Conservation (phyloP, 1,140 invertebrate genomes). For the Cotesia chilonis region DNA sequence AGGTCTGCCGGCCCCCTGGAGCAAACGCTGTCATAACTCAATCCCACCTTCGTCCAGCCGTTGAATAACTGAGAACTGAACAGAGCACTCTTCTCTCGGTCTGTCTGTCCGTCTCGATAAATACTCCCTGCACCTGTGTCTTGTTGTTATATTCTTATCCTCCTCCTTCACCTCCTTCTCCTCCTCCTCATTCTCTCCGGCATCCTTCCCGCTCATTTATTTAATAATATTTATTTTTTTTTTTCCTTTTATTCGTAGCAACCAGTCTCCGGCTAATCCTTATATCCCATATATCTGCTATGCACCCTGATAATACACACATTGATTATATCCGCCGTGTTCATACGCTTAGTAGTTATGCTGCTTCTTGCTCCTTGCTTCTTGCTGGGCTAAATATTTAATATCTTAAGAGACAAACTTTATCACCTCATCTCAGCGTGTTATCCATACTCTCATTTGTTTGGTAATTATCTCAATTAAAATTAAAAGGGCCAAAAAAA, state of each 20-base stretch:
- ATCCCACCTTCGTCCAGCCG: constrained; percentile 62
- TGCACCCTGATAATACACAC: constrained; percentile 22
- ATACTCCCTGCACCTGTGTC: constrained; percentile 39
- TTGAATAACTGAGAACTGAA: background rate
- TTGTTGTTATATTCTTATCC: constrained; percentile 28
- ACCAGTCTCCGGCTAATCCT: constrained; percentile 26
- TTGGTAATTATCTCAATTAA: background rate
- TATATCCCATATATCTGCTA: constrained; percentile 35
- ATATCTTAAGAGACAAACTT: constrained; percentile 26
- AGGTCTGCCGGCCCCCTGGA: constrained; percentile 60
- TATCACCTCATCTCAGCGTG: constrained; percentile 34
- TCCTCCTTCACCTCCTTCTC: background rate
- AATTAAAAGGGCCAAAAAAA: too few relatives aligned
- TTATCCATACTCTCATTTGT: constrained; percentile 21
- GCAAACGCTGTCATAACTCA: constrained; percentile 67
- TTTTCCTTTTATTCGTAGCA: constrained; percentile 27
- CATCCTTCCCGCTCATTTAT: constrained; percentile 15
- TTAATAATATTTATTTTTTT: constrained; percentile 6
- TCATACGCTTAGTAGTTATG: too few relatives aligned
- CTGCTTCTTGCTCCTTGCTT: background rate
- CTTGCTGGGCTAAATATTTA: constrained; percentile 26
- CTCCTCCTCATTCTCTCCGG: background rate
- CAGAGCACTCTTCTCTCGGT: constrained; percentile 32
- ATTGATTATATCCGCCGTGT: background rate
- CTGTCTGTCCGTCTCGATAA: constrained; percentile 32